Base-by-base conservation (phyloP, 2,797 vertebrate genomes). In the Melanotaenia maccullochi region DNA sequence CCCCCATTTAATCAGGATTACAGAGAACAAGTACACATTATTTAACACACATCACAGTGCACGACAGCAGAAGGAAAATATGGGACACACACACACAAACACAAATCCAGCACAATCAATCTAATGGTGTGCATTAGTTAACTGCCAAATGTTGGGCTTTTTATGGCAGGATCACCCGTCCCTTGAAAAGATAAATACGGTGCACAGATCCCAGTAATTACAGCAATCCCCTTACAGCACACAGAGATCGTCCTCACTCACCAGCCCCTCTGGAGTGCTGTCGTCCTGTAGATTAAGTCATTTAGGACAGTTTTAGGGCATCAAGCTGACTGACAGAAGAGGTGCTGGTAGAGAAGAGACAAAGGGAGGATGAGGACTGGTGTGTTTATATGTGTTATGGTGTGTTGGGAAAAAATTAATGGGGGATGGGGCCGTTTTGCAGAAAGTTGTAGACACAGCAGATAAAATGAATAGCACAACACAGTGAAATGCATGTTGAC, bases 121-220 rank as follows among this genome's bases (percentile, higher is more conserved):
- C 87, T 96, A 96, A 97, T 97, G 96, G 96, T 91, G 92, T 92
- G 92, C 95, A 96, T 97, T 96, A 96, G 95, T 94, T 93, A 95
- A 92, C 93, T 94, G 93, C 95, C 94, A 95, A 96, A 95, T 90
- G 94, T 93, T 94, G 92, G 90, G 94, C 93, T 93, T 95, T 94
- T 94, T 93, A 93, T 78, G 87, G 89, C 87, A 83, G 93, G 91
- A 93, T 93, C 93, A 93, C 89, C 85, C 87, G n/a, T 92, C 92
- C 87, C 85, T 92, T 93, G 92, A 93, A 94, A 93, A 95, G 94
- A 95, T 94, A 94, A 95, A 95, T 94, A 95, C 89, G 93, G 91
- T 91, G 85, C 93, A 93, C 93, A 94, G 94, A 94, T 93, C 94
- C 93, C 90, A 94, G 94, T 94, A 94, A 95, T 95, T 94, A 95